Conservation (phyloP, 2,797 vertebrate genomes). For the Babyrousa celebensis region DNA sequence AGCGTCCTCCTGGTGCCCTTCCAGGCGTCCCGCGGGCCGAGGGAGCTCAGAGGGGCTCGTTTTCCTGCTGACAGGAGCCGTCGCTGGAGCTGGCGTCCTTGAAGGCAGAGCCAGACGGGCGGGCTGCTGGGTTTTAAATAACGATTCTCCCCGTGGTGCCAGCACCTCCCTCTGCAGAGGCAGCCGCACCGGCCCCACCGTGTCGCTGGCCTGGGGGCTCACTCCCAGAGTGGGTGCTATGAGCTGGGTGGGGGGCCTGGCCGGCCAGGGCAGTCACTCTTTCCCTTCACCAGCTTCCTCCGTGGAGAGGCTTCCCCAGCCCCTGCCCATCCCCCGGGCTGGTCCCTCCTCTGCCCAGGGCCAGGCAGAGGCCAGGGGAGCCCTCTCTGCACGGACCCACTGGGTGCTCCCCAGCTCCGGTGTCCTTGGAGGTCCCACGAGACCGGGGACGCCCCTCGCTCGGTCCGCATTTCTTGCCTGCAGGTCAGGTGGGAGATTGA, state of each 20-base stretch:
- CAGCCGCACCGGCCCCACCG: accelerated
- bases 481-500: not conserved
- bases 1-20: not conserved
- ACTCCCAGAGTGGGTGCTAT: not conserved
- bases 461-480: not conserved
- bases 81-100: accelerated
- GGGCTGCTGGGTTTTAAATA: not conserved
- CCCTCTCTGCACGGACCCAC: accelerated
- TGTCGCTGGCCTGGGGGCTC: not conserved
- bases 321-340: not conserved
- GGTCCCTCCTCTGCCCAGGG: not conserved
- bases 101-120: not conserved
- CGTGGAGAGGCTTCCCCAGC: not conserved
- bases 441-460: not conserved
- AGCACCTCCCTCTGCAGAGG: not conserved
- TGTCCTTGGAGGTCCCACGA: not conserved
- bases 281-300: not conserved
- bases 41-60: not conserved
- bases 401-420: not conserved
- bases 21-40: accelerated
- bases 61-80: conserved; percentile 20
- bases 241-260: not conserved
- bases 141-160: not conserved
- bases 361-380: not conserved
- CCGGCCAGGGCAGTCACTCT: too few relatives aligned